Percentiles rank a stretch among this genome's conserved stretches.
phyloP scores from a whole-genome alignment of 2,797 vertebrate species.

The Clarias platycephalus region DNA sequence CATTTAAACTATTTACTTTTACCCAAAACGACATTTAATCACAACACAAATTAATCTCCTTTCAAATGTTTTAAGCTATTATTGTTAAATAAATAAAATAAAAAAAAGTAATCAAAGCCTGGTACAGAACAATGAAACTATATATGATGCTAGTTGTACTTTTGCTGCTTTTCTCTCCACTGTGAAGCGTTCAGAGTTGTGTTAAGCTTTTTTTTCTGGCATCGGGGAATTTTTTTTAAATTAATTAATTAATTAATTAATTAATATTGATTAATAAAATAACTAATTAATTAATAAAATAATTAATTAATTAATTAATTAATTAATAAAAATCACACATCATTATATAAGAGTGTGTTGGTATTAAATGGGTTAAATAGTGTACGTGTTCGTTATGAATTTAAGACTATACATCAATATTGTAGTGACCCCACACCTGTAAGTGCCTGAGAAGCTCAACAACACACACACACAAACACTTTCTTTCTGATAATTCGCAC shows the following conservation, averaged over 20 bases:
- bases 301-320: no score
- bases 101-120: neutral
- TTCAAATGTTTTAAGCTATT: neutral
- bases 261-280: no score
- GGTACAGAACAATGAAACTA: neutral
- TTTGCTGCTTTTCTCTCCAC: neutral
- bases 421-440: conserved; percentile 5
- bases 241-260: no score
- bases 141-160: neutral
- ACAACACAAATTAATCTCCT: neutral
- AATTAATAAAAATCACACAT: no score
- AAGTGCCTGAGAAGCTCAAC: conserved; percentile 16
- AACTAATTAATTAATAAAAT: no score
- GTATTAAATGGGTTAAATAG: neutral
- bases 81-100: neutral
- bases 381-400: neutral
- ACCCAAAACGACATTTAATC: no score
- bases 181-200: neutral
- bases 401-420: neutral
- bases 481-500: conserved; percentile 25
- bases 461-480: neutral
- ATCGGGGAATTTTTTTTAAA: no score
- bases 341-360: neutral
- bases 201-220: neutral
- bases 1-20: no score